Evolutionary conservation across 1,140 invertebrate species (phyloP).

Genomic region (Frieseomelitta varia): DNA sequence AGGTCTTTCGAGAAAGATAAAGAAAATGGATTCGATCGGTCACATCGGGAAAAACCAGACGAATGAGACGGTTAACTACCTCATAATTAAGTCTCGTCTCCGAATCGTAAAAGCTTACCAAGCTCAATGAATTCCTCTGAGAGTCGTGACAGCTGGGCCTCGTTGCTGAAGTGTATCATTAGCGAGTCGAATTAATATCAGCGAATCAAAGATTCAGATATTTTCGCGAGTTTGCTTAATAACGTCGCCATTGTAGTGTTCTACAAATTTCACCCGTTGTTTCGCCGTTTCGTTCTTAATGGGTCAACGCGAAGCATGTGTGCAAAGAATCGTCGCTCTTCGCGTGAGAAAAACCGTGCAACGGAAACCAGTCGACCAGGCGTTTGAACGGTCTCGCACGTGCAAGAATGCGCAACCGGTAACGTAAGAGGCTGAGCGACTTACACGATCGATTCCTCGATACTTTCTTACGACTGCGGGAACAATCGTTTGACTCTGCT

Average conservation of each 20-base stretch:
- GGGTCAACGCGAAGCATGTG: neutral
- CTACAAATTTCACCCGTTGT: neutral
- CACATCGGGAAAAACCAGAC: neutral
- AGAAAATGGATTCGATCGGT: neutral
- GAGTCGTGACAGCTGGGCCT: no score
- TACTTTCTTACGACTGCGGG: constrained; percentile 30
- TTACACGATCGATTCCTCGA: constrained; percentile 18
- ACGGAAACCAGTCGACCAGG: constrained; percentile 17
- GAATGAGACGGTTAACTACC: neutral
- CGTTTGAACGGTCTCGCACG: constrained; percentile 30
- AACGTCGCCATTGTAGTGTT: neutral
- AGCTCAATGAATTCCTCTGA: neutral
- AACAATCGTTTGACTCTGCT: constrained; percentile 20
- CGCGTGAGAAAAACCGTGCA: constrained; percentile 27
- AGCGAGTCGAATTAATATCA: no score
- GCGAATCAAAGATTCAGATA: neutral
- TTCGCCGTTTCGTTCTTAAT: neutral
- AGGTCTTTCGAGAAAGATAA: neutral
- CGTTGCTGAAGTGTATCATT: no score
- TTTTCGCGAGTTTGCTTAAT: neutral
- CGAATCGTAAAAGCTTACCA: neutral
- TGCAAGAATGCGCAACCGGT: constrained; percentile 30
- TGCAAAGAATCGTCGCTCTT: neutral
- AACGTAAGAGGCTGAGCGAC: constrained; percentile 25
- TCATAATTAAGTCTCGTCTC: neutral